phyloP scores from a whole-genome alignment of 2,113 vertebrate species.

The Chrysemys picta region DNA sequence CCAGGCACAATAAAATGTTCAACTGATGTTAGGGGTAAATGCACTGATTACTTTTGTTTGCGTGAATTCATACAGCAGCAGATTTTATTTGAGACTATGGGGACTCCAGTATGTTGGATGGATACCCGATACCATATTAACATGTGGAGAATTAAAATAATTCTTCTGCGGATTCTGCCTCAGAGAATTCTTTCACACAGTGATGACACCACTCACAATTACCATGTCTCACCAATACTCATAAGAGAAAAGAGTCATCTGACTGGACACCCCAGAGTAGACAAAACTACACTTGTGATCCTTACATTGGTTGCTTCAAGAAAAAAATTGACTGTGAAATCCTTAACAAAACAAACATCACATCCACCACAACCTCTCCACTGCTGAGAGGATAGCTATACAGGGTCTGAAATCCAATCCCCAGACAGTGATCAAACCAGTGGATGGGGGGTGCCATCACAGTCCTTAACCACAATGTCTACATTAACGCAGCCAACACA shows the following conservation, averaged over 20 bases:
- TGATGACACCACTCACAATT: background rate
- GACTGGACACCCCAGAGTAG: background rate
- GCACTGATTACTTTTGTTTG: conserved; percentile 48
- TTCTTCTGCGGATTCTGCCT: background rate
- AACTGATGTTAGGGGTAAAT: conserved; percentile 9
- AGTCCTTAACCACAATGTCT: background rate
- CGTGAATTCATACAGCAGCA: conserved; percentile 18
- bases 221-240: background rate
- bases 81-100: background rate
- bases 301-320: background rate
- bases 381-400: background rate
- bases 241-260: background rate
- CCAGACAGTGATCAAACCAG: background rate
- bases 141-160: background rate
- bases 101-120: background rate
- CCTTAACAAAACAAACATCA: background rate
- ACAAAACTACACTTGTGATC: background rate
- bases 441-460: background rate
- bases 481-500: background rate
- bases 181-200: background rate
- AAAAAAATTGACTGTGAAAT: background rate
- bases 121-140: background rate
- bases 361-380: background rate
- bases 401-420: background rate
- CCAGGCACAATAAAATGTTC: conserved; percentile 1